Evolutionary conservation across 2,113 vertebrate genomes (phyloP).

Genomic region (Paratilapia polleni): DNA sequence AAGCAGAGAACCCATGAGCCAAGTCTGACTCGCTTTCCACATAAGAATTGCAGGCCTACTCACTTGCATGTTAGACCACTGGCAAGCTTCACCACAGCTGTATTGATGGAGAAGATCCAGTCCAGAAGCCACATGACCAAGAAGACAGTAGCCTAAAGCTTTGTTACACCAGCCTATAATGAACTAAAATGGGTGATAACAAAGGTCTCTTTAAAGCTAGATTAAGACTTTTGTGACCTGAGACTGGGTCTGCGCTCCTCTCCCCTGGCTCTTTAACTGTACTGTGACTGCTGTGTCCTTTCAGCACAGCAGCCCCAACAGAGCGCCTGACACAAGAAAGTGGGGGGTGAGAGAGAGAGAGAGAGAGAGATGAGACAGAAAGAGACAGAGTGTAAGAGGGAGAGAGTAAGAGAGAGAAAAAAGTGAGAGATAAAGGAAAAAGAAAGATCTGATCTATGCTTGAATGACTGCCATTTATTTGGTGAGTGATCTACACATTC

Average conservation of each 20-base stretch:
- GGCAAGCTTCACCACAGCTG: slow-evolving; percentile 81
- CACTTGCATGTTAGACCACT: slow-evolving; percentile 79
- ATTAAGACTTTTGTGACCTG: neutral
- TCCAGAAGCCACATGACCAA: slow-evolving; percentile 82
- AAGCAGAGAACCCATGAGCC: neutral
- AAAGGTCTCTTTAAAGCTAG: neutral
- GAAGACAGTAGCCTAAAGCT: slow-evolving; percentile 19
- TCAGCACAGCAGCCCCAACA: slow-evolving; percentile 45
- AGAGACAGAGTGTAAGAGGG: neutral
- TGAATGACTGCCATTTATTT: neutral
- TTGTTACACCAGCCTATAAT: neutral
- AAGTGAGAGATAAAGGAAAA: neutral
- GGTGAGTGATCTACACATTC: neutral
- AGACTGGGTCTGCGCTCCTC: slow-evolving; percentile 18
- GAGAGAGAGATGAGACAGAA: neutral
- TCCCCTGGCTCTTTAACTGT: slow-evolving; percentile 11
- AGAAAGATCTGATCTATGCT: neutral
- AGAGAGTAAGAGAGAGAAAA: slow-evolving; percentile 1
- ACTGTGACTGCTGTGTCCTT: slow-evolving; percentile 44
- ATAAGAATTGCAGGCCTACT: slow-evolving; percentile 47
- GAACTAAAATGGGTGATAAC: neutral
- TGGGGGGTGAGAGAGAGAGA: slow-evolving; percentile 38
- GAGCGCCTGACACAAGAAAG: slow-evolving; percentile 39
- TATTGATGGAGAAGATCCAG: slow-evolving; percentile 82
- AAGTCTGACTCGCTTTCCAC: neutral